Conservation (phyloP, 2,113 vertebrate species). For the Dicentrarchus labrax region DNA sequence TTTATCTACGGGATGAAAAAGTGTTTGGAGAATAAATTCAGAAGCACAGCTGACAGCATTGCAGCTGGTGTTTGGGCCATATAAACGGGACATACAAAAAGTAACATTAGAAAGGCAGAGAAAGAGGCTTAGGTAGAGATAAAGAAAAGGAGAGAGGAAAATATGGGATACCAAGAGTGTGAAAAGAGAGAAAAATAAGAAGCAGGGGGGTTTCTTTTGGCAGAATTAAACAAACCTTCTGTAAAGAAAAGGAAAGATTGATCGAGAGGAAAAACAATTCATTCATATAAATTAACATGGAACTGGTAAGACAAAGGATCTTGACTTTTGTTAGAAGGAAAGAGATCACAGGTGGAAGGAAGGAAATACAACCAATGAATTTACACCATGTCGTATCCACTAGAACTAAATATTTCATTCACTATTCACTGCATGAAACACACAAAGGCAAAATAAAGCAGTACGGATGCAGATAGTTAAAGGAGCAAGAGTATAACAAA, state of each 20-base stretch:
- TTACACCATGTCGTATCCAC: neutral
- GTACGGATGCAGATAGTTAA: neutral
- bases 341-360: neutral
- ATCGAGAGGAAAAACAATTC: neutral
- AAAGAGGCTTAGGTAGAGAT: slow-evolving; percentile 32
- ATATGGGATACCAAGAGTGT: slow-evolving; percentile 25
- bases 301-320: neutral
- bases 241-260: neutral
- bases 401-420: neutral
- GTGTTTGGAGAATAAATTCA: slow-evolving; percentile 7
- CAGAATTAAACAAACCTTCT: slow-evolving; percentile 1
- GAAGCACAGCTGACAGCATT: neutral
- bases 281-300: neutral
- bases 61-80: neutral
- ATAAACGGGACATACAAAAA: slow-evolving; percentile 7
- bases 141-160: slow-evolving; percentile 6
- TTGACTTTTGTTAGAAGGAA: neutral
- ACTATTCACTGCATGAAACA: slow-evolving; percentile 1
- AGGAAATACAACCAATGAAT: slow-evolving; percentile 4
- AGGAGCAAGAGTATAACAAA: neutral
- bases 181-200: slow-evolving; percentile 15
- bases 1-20: neutral
- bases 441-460: neutral
- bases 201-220: neutral
- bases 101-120: slow-evolving; percentile 19